Evolutionary conservation across 2,888 invertebrate species (phyloP).

Genomic region (Machimus rusticus): DNA sequence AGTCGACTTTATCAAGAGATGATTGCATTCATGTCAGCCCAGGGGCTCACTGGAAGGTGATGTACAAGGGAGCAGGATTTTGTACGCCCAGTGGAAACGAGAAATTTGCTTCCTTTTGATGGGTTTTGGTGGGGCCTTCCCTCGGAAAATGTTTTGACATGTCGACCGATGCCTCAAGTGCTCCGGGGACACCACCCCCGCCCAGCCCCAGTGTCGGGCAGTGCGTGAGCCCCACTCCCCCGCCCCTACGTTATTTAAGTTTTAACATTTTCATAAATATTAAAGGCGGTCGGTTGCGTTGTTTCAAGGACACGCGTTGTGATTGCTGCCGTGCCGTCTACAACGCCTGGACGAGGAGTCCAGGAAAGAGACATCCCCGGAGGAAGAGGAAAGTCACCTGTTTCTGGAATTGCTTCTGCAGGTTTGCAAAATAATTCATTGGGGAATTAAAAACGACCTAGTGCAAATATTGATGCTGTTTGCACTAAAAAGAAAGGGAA

Average conservation of each 20-base stretch:
- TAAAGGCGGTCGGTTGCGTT: neutral
- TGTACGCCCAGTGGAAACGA: constrained; percentile 1
- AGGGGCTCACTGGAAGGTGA: constrained; percentile 35
- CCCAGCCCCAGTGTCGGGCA: neutral
- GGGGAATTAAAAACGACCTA: neutral
- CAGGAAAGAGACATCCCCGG: neutral
- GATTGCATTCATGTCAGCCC: constrained; percentile 42
- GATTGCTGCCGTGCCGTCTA: neutral
- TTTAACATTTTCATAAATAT: neutral
- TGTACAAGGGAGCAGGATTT: neutral
- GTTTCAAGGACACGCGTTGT: neutral
- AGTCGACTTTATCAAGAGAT: constrained; percentile 42
- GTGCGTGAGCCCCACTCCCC: neutral
- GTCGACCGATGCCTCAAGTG: neutral
- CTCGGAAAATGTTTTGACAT: constrained; percentile 20
- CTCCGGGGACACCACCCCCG: neutral
- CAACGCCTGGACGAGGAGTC: neutral
- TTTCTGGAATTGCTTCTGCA: neutral
- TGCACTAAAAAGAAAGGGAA: neutral
- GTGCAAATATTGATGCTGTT: neutral
- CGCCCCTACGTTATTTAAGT: neutral
- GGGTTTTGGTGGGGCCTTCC: neutral
- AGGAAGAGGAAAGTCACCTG: neutral
- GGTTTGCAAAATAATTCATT: neutral
- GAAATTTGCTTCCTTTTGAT: constrained; percentile 10